phyloP scores from a whole-genome alignment of 2,797 vertebrate species.

The Periparus ater region DNA sequence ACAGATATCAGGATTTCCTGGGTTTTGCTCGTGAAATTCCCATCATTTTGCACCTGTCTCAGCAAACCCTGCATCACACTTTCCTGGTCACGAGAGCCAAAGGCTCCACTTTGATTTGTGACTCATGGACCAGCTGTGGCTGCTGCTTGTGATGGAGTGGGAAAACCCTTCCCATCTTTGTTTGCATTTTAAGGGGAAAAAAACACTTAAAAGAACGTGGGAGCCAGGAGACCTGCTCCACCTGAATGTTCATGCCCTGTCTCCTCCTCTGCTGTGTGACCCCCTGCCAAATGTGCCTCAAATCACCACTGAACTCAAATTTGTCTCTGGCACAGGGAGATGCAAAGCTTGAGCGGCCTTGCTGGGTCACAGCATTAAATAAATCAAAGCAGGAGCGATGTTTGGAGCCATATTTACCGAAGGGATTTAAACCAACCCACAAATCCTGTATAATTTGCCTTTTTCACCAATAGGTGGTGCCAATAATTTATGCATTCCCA shows the following conservation, averaged over 20 bases:
- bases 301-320: background rate
- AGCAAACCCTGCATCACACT: background rate
- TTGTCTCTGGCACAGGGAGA: background rate
- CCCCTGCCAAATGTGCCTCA: accelerated
- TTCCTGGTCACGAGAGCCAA: background rate
- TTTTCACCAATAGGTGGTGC: conserved; percentile 60
- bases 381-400: background rate
- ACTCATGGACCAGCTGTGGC: background rate
- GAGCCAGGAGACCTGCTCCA: background rate
- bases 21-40: background rate
- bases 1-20: background rate
- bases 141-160: background rate
- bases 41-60: background rate
- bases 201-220: background rate
- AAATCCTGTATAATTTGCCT: background rate
- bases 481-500: conserved; percentile 53
- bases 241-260: background rate
- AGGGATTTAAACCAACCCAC: background rate
- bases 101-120: background rate
- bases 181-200: background rate
- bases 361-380: accelerated
- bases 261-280: background rate
- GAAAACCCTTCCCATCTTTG: background rate
- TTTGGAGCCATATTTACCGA: background rate
- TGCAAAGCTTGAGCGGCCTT: background rate